Evolutionary conservation across 2,113 vertebrate species (phyloP).

Genomic region (Onychostoma macrolepis): DNA sequence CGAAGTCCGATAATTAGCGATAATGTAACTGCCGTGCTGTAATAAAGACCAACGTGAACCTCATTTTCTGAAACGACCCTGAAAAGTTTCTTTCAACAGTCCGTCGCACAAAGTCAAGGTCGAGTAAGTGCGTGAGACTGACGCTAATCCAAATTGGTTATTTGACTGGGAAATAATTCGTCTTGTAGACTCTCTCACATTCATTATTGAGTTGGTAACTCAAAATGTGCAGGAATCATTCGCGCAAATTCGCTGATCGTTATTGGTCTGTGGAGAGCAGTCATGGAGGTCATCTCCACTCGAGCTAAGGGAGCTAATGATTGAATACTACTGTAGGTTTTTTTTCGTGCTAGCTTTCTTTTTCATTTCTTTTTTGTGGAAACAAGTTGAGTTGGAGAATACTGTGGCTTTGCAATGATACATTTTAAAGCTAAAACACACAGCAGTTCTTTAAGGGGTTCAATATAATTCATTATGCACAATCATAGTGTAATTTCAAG

Average conservation of each 20-base stretch:
- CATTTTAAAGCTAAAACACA: neutral
- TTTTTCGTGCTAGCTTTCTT: neutral
- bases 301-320: slow-evolving; percentile 50
- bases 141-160: slow-evolving; percentile 71
- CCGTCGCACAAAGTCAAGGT: slow-evolving; percentile 54
- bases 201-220: slow-evolving; percentile 61
- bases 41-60: slow-evolving; percentile 46
- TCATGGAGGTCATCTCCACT: slow-evolving; percentile 52
- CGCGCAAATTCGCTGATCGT: slow-evolving; percentile 53
- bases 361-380: slow-evolving; percentile 3
- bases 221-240: slow-evolving; percentile 51
- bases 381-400: neutral
- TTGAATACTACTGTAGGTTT: neutral
- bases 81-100: neutral
- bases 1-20: slow-evolving; percentile 55
- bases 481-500: slow-evolving; percentile 64
- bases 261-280: slow-evolving; percentile 47
- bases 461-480: slow-evolving; percentile 63
- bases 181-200: slow-evolving; percentile 60
- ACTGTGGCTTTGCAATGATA: neutral
- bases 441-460: slow-evolving; percentile 40
- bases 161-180: slow-evolving; percentile 66
- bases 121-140: slow-evolving; percentile 51
- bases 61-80: slow-evolving; percentile 45
- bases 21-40: slow-evolving; percentile 50